Percentiles rank a stretch among this genome's conserved stretches.
phyloP scores from a whole-genome alignment of 2,113 vertebrate genomes.

The Macroglossus sobrinus region DNA sequence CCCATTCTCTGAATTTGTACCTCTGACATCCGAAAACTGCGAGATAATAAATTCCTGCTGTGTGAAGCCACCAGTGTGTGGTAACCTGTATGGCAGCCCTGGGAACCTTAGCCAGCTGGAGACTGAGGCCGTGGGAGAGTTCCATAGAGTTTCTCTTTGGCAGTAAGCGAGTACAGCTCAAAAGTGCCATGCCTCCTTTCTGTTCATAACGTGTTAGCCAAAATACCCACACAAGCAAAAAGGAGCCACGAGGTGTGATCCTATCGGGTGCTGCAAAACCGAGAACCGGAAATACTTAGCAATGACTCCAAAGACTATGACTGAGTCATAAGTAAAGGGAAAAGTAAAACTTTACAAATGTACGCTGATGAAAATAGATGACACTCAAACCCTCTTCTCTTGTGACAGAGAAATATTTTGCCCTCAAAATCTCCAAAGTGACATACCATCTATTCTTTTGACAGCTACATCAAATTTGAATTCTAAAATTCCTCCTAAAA shows the following conservation, averaged over 20 bases:
- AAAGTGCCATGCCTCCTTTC: neutral
- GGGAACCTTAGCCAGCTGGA: neutral
- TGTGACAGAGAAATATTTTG: neutral
- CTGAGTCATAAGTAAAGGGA: neutral
- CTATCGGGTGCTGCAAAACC: neutral
- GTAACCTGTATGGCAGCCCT: neutral
- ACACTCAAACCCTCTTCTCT: neutral
- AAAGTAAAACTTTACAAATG: neutral
- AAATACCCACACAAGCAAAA: neutral
- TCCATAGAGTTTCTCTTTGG: neutral
- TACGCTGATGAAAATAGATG: neutral
- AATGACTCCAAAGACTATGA: neutral
- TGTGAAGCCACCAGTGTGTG: neutral
- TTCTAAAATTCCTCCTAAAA: conserved; percentile 39
- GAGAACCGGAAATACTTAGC: neutral
- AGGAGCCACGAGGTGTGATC: neutral
- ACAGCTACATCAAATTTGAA: conserved; percentile 34
- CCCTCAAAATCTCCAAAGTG: neutral
- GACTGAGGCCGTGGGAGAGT: neutral
- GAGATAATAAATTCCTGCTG: neutral
- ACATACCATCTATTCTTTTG: neutral
- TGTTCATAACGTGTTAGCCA: neutral
- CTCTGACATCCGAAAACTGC: neutral
- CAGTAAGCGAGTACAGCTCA: neutral
- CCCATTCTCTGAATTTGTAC: neutral